Conservation (phyloP, 2,888 invertebrate species). For the Melanostoma scalare region DNA sequence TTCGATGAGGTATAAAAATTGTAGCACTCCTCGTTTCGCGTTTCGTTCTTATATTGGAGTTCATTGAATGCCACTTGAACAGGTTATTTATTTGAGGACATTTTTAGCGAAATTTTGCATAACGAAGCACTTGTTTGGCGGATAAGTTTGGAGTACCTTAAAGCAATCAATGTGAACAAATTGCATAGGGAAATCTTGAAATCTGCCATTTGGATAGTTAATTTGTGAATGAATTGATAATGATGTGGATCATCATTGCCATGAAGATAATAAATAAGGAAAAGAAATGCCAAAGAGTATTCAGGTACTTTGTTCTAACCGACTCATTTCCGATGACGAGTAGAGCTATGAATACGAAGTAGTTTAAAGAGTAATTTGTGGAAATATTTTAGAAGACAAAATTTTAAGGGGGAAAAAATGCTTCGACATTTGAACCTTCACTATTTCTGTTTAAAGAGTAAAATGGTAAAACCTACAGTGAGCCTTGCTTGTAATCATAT, state of each 20-base stretch:
- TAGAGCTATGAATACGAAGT: too few species aligned
- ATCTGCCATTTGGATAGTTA: conserved; percentile 21
- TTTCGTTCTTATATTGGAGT: conserved; percentile 47
- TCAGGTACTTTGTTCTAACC: too few species aligned
- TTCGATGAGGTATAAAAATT: conserved; percentile 57
- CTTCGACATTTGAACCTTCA: too few species aligned
- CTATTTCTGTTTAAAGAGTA: too few species aligned
- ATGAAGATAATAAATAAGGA: too few species aligned
- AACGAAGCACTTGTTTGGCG: conserved; percentile 63
- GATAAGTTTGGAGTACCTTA: conserved; percentile 42
- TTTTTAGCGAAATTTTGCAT: conserved; percentile 62
- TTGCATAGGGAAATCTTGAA: conserved; percentile 16
- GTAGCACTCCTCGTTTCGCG: conserved; percentile 44
- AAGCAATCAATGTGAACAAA: conserved; percentile 39
- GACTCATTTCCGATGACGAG: too few species aligned
- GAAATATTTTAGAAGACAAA: too few species aligned
- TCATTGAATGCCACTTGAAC: conserved; percentile 69
- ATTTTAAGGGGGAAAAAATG: too few species aligned
- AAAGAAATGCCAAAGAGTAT: too few species aligned
- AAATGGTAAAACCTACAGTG: too few species aligned
- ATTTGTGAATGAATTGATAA: conserved; percentile 14
- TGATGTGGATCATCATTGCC: background rate
- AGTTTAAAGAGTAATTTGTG: too few species aligned
- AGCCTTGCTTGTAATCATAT: too few species aligned
- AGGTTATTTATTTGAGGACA: conserved; percentile 64